These are phyloP conservation scores for Prochilodus magdalenae DNA, from an alignment of 2,113 vertebrate genomes.

Conservation along the genomic window DNA sequence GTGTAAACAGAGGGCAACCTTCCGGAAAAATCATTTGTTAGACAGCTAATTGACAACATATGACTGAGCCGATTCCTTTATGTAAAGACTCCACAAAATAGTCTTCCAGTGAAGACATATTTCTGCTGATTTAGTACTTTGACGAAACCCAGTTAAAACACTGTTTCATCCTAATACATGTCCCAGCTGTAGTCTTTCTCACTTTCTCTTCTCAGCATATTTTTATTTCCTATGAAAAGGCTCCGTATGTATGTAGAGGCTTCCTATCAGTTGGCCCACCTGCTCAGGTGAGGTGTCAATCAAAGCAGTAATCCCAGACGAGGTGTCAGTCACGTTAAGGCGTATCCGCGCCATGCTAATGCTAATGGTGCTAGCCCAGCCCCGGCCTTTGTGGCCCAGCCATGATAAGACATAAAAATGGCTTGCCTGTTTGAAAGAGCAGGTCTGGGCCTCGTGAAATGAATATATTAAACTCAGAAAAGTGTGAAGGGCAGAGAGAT, in stretches of 20 bases:
- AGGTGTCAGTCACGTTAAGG: conserved; percentile 57
- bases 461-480: conserved; percentile 76
- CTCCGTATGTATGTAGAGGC: conserved; percentile 4
- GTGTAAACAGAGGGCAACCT: too few species aligned
- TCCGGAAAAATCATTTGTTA: too few species aligned
- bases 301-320: conserved; percentile 56
- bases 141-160: background rate
- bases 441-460: conserved; percentile 89
- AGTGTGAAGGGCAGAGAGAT: conserved; percentile 53
- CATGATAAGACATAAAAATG: conserved; percentile 59
- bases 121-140: conserved; percentile 2
- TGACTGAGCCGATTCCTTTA: too few species aligned
- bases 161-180: conserved; percentile 31
- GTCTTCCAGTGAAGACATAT: background rate
- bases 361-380: conserved; percentile 50
- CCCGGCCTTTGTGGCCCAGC: conserved; percentile 58
- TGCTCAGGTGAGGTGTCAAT: conserved; percentile 62
- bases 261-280: conserved; percentile 57
- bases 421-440: conserved; percentile 88
- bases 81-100: background rate
- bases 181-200: background rate
- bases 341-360: conserved; percentile 57
- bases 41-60: too few species aligned
- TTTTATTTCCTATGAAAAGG: conserved; percentile 22
- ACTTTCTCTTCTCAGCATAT: conserved; percentile 7